Percentiles rank a stretch among this genome's conserved stretches.
Conservation (phyloP, 2,113 vertebrate species). For the Hypocryptadius cinnamomeus region DNA sequence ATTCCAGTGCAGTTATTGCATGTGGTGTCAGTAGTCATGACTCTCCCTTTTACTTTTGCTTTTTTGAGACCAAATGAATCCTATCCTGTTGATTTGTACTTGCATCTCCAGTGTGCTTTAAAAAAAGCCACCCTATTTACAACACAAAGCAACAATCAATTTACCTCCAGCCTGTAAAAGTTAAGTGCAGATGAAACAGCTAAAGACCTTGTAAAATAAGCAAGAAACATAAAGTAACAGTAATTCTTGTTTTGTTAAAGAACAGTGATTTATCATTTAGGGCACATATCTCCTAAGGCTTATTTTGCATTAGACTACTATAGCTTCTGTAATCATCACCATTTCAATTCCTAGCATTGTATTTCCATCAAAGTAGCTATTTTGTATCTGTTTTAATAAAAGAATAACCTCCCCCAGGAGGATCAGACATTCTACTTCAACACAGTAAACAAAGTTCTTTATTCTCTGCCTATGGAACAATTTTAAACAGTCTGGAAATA, state of each 20-base stretch:
- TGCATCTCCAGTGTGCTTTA: neutral
- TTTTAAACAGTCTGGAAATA: constrained; percentile 19
- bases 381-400: constrained; percentile 48
- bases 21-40: neutral
- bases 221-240: constrained; percentile 36
- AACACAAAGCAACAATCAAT: constrained; percentile 15
- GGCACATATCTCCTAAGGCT: constrained; percentile 34
- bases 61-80: neutral
- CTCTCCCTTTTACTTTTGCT: neutral
- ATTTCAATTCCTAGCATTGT: constrained; percentile 19
- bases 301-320: constrained; percentile 44
- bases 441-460: constrained; percentile 46
- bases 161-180: constrained; percentile 29
- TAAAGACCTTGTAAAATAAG: constrained; percentile 48
- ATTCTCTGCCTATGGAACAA: constrained; percentile 20
- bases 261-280: constrained; percentile 34
- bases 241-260: constrained; percentile 49
- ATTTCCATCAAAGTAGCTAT: constrained; percentile 24
- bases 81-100: neutral
- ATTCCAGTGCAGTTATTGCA: neutral
- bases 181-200: constrained; percentile 35
- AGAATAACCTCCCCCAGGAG: constrained; percentile 48
- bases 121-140: neutral
- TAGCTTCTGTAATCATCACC: constrained; percentile 20
- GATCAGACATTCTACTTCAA: constrained; percentile 22